Evolutionary conservation across 2,113 vertebrate genomes (phyloP), one percentile per base, ranked within the genome.

Genomic region (Zootoca vivipara): DNA sequence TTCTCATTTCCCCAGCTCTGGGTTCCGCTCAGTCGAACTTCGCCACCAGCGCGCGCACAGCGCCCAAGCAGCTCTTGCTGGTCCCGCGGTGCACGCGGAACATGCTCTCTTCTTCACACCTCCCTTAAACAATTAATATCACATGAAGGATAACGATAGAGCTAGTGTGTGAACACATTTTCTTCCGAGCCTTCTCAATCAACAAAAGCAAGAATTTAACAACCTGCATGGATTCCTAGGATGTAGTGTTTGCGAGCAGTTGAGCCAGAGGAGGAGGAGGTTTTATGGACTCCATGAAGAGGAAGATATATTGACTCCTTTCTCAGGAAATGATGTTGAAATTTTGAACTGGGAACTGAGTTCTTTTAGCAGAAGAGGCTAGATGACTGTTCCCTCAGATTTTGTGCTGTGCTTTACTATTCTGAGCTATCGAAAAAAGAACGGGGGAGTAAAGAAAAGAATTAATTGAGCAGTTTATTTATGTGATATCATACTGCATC

Each of bases 281-380:
- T 90, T 69, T 89, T 94, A 85, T 73, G 35, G 90, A 70, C 67
- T 94, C 87, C 93, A 90, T 89, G 90, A 94, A 77, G 83, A 92
- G 92, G 90, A 91, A 95, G 91, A 92, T 87, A 78, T 72, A 93
- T 88, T 93, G 89, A 90, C 83, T 92, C 93, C 92, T 93, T 95
- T 93, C 87, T n/a, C 74, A 88, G 75, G 92, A 95, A 73, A 91
- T 92, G 40, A 35, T 91, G 89, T 93, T 82, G 78, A 85, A 0
- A 2, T 85, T 92, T 79, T 95, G 87, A 95, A 93, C 92, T 94
- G 81, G 83, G 78, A 91, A 94, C 92, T 90, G 91, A 92, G 79
- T 86, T 95, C 73, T 56, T 93, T 87, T 95, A 91, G 93, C 85
- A 88, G 70, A 90, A 93, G 93, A 93, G 86, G n/a, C 77, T 87